A percentile compares a stretch with the other conserved stretches of the same genome.
Conservation (phyloP, 2,113 vertebrate genomes). For the Catharus fuscescens region DNA sequence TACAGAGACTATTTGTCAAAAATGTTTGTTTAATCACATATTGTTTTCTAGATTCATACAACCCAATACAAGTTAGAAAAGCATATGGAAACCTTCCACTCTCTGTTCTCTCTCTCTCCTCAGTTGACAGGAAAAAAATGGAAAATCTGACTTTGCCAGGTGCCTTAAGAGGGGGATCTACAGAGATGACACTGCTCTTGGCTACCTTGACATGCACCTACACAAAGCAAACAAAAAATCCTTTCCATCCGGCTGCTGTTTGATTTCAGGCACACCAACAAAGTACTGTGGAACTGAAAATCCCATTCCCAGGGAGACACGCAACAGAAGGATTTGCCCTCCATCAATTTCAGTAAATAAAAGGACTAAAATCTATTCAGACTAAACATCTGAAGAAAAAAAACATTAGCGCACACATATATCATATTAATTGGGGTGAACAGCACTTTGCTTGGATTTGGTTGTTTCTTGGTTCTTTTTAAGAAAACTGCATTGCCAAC, state of each 20-base stretch:
- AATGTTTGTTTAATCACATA: not conserved
- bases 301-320: not conserved
- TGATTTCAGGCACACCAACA: not conserved
- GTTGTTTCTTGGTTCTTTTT: not conserved
- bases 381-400: not conserved
- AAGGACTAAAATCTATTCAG: not conserved
- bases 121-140: not conserved
- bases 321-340: not conserved
- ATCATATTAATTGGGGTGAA: not conserved
- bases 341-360: not conserved
- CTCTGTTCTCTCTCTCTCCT: not conserved
- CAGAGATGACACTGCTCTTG: accelerated
- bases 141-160: not conserved
- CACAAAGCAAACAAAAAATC: not conserved
- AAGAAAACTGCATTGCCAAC: not conserved
- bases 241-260: not conserved
- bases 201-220: not conserved
- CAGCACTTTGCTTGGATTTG: not conserved
- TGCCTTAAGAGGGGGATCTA: not conserved
- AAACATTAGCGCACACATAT: not conserved
- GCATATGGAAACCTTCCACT: not conserved
- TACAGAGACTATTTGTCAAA: not conserved
- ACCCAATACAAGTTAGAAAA: not conserved
- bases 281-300: not conserved
- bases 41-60: not conserved